Conservation (phyloP, 2,113 vertebrate genomes). For the Mastomys natalensis region DNA sequence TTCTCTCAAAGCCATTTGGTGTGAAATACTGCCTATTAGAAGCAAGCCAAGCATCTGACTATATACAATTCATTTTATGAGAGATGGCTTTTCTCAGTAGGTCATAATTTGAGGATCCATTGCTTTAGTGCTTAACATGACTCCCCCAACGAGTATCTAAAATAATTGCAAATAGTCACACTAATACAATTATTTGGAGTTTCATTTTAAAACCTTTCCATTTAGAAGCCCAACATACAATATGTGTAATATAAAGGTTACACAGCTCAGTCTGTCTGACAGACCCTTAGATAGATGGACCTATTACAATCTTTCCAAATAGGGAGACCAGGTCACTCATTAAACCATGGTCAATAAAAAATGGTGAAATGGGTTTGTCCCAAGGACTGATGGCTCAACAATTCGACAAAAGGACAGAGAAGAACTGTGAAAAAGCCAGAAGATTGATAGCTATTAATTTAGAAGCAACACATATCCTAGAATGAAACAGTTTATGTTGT, state of each 20-base stretch:
- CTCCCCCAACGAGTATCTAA: conserved; percentile 4
- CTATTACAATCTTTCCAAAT: conserved; percentile 83
- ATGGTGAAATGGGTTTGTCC: conserved; percentile 84
- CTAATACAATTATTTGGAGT: conserved; percentile 58
- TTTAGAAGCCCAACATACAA: conserved; percentile 71
- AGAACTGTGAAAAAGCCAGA: conserved; percentile 82
- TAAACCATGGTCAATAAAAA: conserved; percentile 85
- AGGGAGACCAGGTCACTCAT: conserved; percentile 83
- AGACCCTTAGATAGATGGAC: conserved; percentile 82
- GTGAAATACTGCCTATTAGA: conserved; percentile 55
- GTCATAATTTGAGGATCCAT: conserved; percentile 61
- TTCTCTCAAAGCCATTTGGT: conserved; percentile 29
- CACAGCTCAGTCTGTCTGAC: conserved; percentile 69
- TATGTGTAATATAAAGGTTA: too few relatives aligned
- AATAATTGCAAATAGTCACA: conserved; percentile 68
- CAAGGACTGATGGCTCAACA: conserved; percentile 84
- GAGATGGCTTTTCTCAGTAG: not conserved
- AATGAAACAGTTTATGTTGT: conserved; percentile 86
- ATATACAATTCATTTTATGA: conserved; percentile 17
- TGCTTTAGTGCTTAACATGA: conserved; percentile 54
- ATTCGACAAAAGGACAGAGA: conserved; percentile 84
- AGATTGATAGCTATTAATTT: conserved; percentile 90
- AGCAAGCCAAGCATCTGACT: conserved; percentile 38
- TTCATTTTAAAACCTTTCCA: conserved; percentile 80
- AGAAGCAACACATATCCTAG: conserved; percentile 86